Base-by-base conservation (phyloP, 2,797 vertebrate genomes). In the Syncerus caffer region DNA sequence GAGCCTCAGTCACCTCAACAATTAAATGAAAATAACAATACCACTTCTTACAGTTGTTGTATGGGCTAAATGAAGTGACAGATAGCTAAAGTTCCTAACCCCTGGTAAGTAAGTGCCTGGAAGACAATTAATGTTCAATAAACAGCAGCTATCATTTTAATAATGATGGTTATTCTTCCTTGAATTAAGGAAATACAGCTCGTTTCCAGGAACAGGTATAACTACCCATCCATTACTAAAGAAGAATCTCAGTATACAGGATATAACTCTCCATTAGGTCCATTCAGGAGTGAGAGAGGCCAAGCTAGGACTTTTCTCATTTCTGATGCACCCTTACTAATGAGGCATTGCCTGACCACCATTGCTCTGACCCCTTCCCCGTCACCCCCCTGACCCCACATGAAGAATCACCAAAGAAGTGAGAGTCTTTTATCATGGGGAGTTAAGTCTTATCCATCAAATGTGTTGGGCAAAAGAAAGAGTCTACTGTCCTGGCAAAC, bases 141-240 rank as follows among this genome's bases (percentile, higher is more conserved):
- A 95, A 85, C 2, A 86, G 42, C 45, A 94, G 45, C 21, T 76
- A 23, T 82, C 27, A 74, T 93, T 95, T 82, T 80, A 95, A 90
- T 64, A 57, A 84, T 86, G 53, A 74, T 27, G 14, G 31, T 84
- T 80, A 93, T 42, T 92, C 38, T 87, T 89, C 38, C n/a, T 53
- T 74, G 55, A 91, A 87, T 76, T 89, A 88, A 93, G 85, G 45
- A 93, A 91, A 89, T 55, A 13, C 51, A 94, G 34, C 14, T 95
- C 31, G 88, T 90, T 97, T 97, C 47, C 71, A 62, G 62, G 21
- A 21, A 74, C 1, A 85, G 11, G 74, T 84, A 38, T 58, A 97
- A 97, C 19, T 38, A 45, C 1, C 0, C 2, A 88, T 4, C 47
- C 51, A 95, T 47, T 95, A 82, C 23, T 95, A 58, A 47, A 79